A percentile compares a stretch with the other conserved stretches of the same genome.
phyloP scores from a whole-genome alignment of 2,888 invertebrate species.

The Hypercompe scribonia region DNA sequence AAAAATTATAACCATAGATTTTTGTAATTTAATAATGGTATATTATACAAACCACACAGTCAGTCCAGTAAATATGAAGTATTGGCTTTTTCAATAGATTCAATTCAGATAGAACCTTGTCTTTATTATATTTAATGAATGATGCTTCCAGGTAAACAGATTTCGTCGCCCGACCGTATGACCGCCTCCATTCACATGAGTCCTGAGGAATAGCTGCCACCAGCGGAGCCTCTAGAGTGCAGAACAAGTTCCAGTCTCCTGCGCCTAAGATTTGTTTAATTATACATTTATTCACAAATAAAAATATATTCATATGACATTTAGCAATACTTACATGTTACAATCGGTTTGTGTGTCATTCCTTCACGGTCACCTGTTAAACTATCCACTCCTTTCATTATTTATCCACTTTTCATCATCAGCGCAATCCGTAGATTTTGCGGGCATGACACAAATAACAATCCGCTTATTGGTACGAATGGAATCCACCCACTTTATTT shows the following conservation, averaged over 20 bases:
- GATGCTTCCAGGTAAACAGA: constrained; percentile 93
- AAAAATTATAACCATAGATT: neutral
- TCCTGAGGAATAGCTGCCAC: constrained; percentile 94
- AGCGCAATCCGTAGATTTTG: constrained; percentile 68
- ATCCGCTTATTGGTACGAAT: constrained; percentile 58
- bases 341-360: constrained; percentile 90
- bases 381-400: constrained; percentile 88
- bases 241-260: constrained; percentile 94
- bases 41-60: constrained; percentile 92
- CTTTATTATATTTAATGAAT: constrained; percentile 93
- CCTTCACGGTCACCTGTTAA: constrained; percentile 81
- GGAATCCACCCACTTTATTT: constrained; percentile 80
- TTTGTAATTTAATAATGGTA: neutral
- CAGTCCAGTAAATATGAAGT: constrained; percentile 97
- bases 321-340: constrained; percentile 89
- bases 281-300: constrained; percentile 17
- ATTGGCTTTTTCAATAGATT: constrained; percentile 95
- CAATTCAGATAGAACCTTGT: constrained; percentile 91
- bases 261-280: constrained; percentile 86
- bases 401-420: constrained; percentile 77
- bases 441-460: constrained; percentile 79
- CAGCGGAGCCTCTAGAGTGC: constrained; percentile 92
- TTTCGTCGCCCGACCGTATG: constrained; percentile 94
- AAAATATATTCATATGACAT: constrained; percentile 7
- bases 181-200: constrained; percentile 96